phyloP scores from a whole-genome alignment of 2,113 vertebrate genomes.

The Ciconia maguari region DNA sequence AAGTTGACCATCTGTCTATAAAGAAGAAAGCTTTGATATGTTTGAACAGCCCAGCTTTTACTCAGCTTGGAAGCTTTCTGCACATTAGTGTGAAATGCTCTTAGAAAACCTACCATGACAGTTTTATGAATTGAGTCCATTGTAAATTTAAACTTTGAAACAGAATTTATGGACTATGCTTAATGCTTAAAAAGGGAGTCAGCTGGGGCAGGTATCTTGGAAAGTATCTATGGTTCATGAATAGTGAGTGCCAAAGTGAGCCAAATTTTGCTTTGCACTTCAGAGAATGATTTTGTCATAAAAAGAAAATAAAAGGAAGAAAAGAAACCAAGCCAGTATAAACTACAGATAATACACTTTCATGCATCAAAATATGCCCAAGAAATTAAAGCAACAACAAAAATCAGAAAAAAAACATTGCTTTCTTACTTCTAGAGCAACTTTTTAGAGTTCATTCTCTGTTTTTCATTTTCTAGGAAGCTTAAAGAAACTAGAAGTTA shows the following conservation, averaged over 20 bases:
- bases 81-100: constrained; percentile 25
- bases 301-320: neutral
- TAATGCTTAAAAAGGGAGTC: neutral
- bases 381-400: neutral
- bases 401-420: neutral
- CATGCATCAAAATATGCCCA: neutral
- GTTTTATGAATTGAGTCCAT: constrained; percentile 40
- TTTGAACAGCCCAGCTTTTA: neutral
- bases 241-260: neutral
- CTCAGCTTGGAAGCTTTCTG: constrained; percentile 8
- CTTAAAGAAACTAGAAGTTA: neutral
- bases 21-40: constrained; percentile 36
- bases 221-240: neutral
- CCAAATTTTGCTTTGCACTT: neutral
- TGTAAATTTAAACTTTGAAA: constrained; percentile 38
- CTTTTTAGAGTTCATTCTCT: neutral
- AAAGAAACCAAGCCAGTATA: neutral
- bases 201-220: neutral
- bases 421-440: neutral
- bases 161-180: constrained; percentile 5
- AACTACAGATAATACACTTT: neutral
- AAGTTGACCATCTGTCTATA: constrained; percentile 4
- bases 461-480: neutral
- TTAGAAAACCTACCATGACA: constrained; percentile 27
- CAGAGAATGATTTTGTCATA: neutral